Evolutionary conservation across 2,797 vertebrate species (phyloP).

Genomic region (Myotis pilosus): DNA sequence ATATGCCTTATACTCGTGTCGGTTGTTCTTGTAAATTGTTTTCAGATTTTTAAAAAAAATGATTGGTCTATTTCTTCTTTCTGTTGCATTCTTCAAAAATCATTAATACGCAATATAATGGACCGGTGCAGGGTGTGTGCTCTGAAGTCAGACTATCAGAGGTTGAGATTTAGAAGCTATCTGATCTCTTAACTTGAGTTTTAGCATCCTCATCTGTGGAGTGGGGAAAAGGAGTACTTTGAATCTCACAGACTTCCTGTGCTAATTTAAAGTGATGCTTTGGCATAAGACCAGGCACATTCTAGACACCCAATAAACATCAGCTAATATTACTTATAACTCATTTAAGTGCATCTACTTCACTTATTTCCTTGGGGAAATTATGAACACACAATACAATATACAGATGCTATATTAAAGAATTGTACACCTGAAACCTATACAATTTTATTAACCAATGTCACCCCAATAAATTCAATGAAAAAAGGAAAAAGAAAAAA

Average conservation of each 20-base stretch:
- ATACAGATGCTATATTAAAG: not conserved
- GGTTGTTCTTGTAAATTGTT: conserved; percentile 49
- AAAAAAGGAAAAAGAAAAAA: not conserved
- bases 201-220: not conserved
- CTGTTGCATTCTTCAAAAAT: conserved; percentile 23
- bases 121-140: not conserved
- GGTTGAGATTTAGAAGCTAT: not conserved
- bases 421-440: not conserved
- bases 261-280: conserved; percentile 9
- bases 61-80: conserved; percentile 24
- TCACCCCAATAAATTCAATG: not conserved
- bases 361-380: not conserved
- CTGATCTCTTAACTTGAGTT: not conserved
- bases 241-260: not conserved
- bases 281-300: not conserved
- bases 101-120: not conserved
- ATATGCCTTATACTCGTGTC: not conserved
- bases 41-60: not conserved
- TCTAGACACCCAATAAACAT: not conserved
- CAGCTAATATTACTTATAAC: conserved; percentile 14
- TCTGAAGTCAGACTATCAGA: not conserved
- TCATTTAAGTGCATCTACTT: conserved; percentile 15
- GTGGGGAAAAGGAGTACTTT: not conserved
- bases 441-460: not conserved
- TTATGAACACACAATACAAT: not conserved